Percentiles rank a stretch among this genome's conserved stretches.
phyloP scores from a whole-genome alignment of 53 echinoderm and acorn worm genomes.

The Temnopleurus reevesii region DNA sequence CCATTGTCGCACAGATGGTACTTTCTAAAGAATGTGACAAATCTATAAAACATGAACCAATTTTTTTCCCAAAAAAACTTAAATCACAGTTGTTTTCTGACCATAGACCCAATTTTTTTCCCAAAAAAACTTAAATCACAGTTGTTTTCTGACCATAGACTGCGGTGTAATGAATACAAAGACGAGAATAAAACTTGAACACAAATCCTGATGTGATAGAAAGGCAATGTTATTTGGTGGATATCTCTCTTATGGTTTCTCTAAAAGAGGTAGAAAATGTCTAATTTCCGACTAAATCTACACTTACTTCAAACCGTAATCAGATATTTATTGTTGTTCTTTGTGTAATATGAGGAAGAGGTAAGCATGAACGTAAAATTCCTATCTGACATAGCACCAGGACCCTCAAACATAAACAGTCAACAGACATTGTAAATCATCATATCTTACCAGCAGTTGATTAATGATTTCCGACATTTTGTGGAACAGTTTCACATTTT shows the following conservation, averaged over 20 bases:
- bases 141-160: neutral
- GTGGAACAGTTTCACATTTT: too few relatives aligned
- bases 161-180: slow-evolving; percentile 25
- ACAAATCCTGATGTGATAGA: slow-evolving; percentile 26
- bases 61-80: neutral
- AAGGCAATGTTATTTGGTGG: slow-evolving; percentile 31
- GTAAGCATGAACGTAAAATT: too few relatives aligned
- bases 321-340: neutral
- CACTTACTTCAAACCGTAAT: slow-evolving; percentile 3
- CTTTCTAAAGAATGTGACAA: too few relatives aligned
- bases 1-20: too few relatives aligned
- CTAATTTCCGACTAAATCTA: neutral
- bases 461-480: too few relatives aligned
- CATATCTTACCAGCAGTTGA: too few relatives aligned
- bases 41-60: too few relatives aligned
- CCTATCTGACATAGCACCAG: too few relatives aligned
- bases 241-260: neutral
- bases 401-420: too few relatives aligned
- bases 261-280: slow-evolving; percentile 11
- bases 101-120: too few relatives aligned
- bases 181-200: neutral
- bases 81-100: neutral
- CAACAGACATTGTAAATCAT: too few relatives aligned
- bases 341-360: slow-evolving; percentile 10
- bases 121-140: neutral